Base-by-base conservation (phyloP, 2,797 vertebrate species). In the Chaunax sp. region DNA sequence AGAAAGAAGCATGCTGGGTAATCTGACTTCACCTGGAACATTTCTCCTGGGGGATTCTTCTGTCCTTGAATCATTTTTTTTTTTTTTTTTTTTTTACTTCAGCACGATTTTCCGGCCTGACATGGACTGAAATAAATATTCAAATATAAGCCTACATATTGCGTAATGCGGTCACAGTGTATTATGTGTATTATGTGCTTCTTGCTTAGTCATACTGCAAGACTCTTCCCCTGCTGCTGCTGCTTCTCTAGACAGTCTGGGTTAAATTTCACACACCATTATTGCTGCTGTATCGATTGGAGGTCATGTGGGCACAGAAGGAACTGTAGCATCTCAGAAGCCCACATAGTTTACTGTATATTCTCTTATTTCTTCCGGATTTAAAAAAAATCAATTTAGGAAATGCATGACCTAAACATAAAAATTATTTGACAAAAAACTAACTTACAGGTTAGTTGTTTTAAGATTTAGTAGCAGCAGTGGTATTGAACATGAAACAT, bases 1-100 rank as follows among this genome's bases (percentile, higher is more conserved):
- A 3, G 43, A 73, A 72, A 65, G 65, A 63, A 45, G 90, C 81
- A 89, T 89, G 82, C 83, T 89, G 91, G 86, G 90, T 89, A 90
- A 84, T 90, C 67, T 80, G 78, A 80, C 75, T 81, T 89, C 84
- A 89, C 86, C 85, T 90, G 86, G 40, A 80, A 70, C 52, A 68
- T 64, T 76, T 74, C 65, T 79, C 78, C 69, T 45, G 40, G 8
- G 62, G 74, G 75, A 71, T 45, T 61, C 51, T 71, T 73, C 41
- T 77, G 82, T 81, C 86, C 83, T 88, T 88, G 77, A 88, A 78
- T 70, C 56, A 37, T 74, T 74, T 81, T 46, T 61, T 30, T 19
- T 49, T 49, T 74, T 74, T 81, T 46, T 61, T 30, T 19, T 26
- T 26, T 4, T 13, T 40, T 16, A 40, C 50, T 20, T 30, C 10